phyloP scores from a whole-genome alignment of 2,888 invertebrate genomes.

The Rhagonycha lutea region DNA sequence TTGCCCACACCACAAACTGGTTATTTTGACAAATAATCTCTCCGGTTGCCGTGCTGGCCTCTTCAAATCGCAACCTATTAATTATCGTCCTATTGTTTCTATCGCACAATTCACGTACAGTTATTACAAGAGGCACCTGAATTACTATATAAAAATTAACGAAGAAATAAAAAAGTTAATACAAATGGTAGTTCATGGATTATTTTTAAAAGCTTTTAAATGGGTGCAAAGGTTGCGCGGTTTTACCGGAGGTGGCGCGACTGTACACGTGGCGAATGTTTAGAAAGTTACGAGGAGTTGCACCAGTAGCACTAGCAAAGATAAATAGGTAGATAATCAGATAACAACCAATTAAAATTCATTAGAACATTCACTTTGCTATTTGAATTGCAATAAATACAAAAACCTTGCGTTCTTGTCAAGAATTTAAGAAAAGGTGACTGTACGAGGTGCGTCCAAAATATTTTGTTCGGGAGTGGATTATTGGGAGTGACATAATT shows the following conservation, averaged over 20 bases:
- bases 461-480: background rate
- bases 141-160: background rate
- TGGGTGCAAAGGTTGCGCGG: conserved; percentile 10
- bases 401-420: background rate
- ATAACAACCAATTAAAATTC: background rate
- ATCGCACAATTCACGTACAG: background rate
- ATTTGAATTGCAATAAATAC: background rate
- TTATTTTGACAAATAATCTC: conserved; percentile 4
- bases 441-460: background rate
- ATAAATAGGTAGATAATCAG: background rate
- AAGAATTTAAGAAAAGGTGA: background rate
- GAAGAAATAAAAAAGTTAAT: background rate
- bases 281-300: background rate
- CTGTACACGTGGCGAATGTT: conserved; percentile 6
- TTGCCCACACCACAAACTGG: conserved; percentile 21
- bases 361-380: background rate
- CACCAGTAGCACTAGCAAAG: background rate
- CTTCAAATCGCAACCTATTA: background rate
- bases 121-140: background rate
- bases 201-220: conserved; percentile 5
- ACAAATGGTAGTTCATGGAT: background rate
- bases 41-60: conserved; percentile 17
- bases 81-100: background rate
- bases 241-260: conserved; percentile 7
- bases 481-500: too few relatives aligned